Conservation (phyloP, 2,888 invertebrate genomes). For the Yponomeuta cagnagella region DNA sequence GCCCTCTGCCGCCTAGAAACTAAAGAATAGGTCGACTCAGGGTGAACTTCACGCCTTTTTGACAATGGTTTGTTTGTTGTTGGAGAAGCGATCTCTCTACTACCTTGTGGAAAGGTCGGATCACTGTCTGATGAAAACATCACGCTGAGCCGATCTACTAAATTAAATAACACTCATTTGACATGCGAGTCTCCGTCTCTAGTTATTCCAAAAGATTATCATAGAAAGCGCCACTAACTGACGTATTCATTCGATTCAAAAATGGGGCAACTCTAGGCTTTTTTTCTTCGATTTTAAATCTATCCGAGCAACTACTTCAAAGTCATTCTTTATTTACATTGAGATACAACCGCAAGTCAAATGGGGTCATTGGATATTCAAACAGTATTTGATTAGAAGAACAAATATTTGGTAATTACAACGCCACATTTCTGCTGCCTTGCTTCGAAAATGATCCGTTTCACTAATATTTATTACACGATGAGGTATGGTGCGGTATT, state of each 20-base stretch:
- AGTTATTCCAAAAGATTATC: too few relatives aligned
- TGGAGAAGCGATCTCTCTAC: not conserved
- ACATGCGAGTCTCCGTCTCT: too few relatives aligned
- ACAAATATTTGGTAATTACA: constrained; percentile 37
- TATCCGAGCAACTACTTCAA: not conserved
- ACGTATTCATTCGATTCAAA: too few relatives aligned
- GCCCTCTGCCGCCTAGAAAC: not conserved
- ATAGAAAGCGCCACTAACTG: too few relatives aligned
- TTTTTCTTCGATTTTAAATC: too few relatives aligned
- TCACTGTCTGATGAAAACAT: too few relatives aligned
- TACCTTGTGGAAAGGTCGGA: too few relatives aligned
- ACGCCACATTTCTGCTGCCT: constrained; percentile 25
- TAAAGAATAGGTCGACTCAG: not conserved
- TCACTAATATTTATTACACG: constrained; percentile 33
- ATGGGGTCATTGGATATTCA: not conserved
- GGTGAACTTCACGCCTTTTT: too few relatives aligned
- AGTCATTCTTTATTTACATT: not conserved
- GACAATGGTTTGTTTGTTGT: too few relatives aligned
- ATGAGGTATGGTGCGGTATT: constrained; percentile 54
- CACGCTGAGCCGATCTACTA: too few relatives aligned
- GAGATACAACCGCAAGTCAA: not conserved
- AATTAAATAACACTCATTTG: too few relatives aligned
- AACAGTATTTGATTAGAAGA: not conserved
- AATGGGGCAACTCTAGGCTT: too few relatives aligned
- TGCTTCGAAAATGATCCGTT: constrained; percentile 19